These are phyloP conservation scores for Prionace glauca DNA, from an alignment of 2,797 vertebrate genomes.

Conservation along the genomic window DNA sequence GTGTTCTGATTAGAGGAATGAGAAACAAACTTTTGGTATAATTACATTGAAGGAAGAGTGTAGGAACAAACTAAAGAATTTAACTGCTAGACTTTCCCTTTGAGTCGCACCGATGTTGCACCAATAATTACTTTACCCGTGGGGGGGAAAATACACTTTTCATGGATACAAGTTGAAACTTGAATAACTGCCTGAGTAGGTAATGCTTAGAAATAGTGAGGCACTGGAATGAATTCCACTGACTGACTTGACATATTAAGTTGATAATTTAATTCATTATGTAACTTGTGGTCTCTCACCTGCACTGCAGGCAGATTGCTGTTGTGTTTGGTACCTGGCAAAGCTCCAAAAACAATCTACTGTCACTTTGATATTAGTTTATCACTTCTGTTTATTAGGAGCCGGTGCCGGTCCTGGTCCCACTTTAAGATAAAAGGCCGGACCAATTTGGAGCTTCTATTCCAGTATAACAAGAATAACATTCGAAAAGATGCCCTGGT, in stretches of 20 bases:
- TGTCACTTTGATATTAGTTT: neutral
- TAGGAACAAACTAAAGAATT: neutral
- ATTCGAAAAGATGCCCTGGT: neutral
- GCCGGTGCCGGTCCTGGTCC: neutral
- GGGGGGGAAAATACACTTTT: neutral
- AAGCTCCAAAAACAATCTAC: neutral
- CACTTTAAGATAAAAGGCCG: neutral
- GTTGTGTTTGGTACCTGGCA: neutral
- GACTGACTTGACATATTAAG: neutral
- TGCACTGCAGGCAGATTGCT: neutral
- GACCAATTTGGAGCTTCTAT: neutral
- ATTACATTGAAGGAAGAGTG: neutral
- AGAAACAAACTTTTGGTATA: neutral
- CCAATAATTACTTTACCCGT: neutral
- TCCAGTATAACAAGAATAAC: neutral
- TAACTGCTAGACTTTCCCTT: neutral
- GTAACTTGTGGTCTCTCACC: neutral
- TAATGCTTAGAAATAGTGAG: constrained; percentile 7
- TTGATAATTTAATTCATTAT: neutral
- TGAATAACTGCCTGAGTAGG: neutral
- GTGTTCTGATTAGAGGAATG: constrained; percentile 1
- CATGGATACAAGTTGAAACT: neutral
- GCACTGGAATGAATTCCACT: neutral
- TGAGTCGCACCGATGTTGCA: neutral
- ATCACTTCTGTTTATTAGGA: neutral